Conservation (phyloP, 2,113 vertebrate genomes). For the Epinephelus moara region DNA sequence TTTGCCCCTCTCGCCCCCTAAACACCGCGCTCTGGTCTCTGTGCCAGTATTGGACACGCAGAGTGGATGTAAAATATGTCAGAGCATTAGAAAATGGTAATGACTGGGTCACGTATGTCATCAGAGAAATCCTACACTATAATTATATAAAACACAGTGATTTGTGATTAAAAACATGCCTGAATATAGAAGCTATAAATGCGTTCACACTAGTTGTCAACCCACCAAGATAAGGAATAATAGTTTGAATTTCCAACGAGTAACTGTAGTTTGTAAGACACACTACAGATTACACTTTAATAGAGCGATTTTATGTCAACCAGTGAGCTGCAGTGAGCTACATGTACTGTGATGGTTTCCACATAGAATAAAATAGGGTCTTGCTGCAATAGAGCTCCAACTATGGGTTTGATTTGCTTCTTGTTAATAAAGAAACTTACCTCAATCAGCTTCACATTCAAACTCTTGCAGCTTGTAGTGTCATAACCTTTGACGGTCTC, state of each 20-base stretch:
- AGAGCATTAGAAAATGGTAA: constrained; percentile 24
- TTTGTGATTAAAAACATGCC: constrained; percentile 10
- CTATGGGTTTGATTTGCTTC: background rate
- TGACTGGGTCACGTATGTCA: constrained; percentile 6
- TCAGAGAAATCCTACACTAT: background rate
- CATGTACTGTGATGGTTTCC: background rate
- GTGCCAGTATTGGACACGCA: constrained; percentile 13
- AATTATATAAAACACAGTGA: constrained; percentile 14
- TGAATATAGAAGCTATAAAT: constrained; percentile 6
- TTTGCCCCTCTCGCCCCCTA: constrained; percentile 21
- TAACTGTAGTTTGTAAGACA: background rate
- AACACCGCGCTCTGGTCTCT: constrained; percentile 19
- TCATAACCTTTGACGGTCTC: background rate
- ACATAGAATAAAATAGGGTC: background rate
- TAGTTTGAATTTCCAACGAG: background rate
- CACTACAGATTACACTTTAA: background rate
- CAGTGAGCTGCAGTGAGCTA: background rate
- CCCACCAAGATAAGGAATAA: background rate
- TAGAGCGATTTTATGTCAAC: background rate
- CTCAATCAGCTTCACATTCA: background rate
- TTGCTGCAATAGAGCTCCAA: background rate
- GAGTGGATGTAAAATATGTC: constrained; percentile 22
- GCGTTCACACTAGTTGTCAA: background rate
- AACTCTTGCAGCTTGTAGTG: background rate
- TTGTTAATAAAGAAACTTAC: background rate